Evolutionary conservation across 1,140 invertebrate genomes (phyloP), one percentile per base, ranked within the genome.

Genomic region (Danaus melanippus): DNA sequence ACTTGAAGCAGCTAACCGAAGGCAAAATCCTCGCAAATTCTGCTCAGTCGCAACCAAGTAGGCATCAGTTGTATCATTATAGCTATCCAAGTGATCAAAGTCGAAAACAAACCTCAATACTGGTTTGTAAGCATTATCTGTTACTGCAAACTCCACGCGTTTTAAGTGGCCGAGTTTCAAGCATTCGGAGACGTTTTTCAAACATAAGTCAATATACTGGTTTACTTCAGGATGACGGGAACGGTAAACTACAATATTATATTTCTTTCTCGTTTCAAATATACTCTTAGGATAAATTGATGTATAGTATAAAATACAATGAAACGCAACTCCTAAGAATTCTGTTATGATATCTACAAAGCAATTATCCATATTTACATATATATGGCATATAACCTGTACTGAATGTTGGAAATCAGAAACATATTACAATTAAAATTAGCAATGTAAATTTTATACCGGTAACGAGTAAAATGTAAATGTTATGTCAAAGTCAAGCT

Each of bases 171-270:
- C 78, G 44, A 62, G 71, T 42, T 74, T 84, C n/a, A 91, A 58
- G 17, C 89, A 71, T 64, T 84, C 78, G 50, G 62, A 61, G 8
- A 82, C 65, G 46, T 74, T 77, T 61, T 71, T 87, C 4, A 92
- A 62, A 58, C 89, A 79, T 56, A 89, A 83, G 67, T 84, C 87
- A 12, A 92, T 84, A 56, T 92, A 91, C 45, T 88, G 74, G 49
- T 89, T 90, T 0, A 92, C 73, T 69, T 90, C 88, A 32, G 90
- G 90, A 78, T 91, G 90, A 46, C 86, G 78, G 40, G 88, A 90
- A 50, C 87, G 73, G 59, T 90, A 78, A 0, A 91, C 81, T 11
- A 83, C 82, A 12, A 87, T 76, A 17, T 86, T 89, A 56, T 91
- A 92, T 56, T 91, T 89, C 63, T 88, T 90, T 66, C 87, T 89